Evolutionary conservation across 2,113 vertebrate genomes (phyloP), one percentile per base, ranked within the genome.

Genomic region (Chrysochloris asiatica): DNA sequence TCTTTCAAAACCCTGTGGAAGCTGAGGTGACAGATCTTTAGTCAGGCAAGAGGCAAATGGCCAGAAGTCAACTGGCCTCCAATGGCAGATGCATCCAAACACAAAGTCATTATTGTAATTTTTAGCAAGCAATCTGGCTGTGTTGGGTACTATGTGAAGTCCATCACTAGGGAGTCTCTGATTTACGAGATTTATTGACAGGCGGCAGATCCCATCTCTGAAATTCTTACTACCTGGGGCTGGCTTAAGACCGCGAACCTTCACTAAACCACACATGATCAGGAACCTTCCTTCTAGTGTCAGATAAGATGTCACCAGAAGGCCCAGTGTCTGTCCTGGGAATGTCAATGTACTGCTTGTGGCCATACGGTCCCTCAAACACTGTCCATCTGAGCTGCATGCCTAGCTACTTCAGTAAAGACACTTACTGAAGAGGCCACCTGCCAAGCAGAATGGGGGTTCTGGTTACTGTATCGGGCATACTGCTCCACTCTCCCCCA

Each of bases 181-280:
- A 94, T 95, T 97, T 96, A 93, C 89, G 96, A 73, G 81, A 93
- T 97, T 94, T 95, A 96, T 8, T 95, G 95, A 94, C 93, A 97
- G 92, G 90, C 86, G 83, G 93, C 86, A 96, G 93, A 83, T 90
- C 43, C 63, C 59, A 90, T 75, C 86, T 91, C 95, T 92, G 69
- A 21, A 90, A 83, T 54, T 92, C 86, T 52, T 59, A 48, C 43
- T 88, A 93, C 72, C 65, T 77, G 72, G 79, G 86, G 80, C 61
- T 92, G 90, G 36, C 22, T 80, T 4, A 87, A 12, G 72, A 86
- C 82, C 93, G 95, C 83, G 95, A 90, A 56, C 65, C 79, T n/a
- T n/a, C 75, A 75, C 8, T 24, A 96, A 94, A 86, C 67, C 63
- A 4, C 5, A 33, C 1, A 0, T 22, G 72, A 86, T 88, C 91